phyloP scores from a whole-genome alignment of 1,140 invertebrate species.

The Bombus waltoni region DNA sequence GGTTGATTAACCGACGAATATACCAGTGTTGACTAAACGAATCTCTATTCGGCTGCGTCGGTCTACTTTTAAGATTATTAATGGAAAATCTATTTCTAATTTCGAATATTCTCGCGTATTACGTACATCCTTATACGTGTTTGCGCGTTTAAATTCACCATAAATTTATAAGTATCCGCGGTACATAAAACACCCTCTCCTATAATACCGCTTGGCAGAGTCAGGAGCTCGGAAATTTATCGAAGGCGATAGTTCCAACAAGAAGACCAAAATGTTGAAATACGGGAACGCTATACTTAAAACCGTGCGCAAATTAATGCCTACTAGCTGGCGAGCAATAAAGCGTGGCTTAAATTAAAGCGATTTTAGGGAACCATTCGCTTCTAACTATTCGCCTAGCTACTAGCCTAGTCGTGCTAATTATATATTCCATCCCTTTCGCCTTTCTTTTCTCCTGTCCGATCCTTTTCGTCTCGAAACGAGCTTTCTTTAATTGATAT shows the following conservation, averaged over 20 bases:
- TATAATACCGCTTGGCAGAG: neutral
- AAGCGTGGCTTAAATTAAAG: conserved; percentile 14
- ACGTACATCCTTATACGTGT: no score
- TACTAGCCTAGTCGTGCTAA: conserved; percentile 11
- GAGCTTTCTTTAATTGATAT: conserved; percentile 15
- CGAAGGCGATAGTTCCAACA: neutral
- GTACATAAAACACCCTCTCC: no score
- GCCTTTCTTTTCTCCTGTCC: neutral
- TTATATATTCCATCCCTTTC: conserved; percentile 20
- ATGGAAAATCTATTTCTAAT: no score
- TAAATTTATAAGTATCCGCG: no score
- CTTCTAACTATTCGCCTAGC: neutral
- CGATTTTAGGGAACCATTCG: conserved; percentile 29
- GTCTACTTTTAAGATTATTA: no score
- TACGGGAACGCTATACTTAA: neutral
- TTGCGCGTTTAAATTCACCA: no score
- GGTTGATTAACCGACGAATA: no score
- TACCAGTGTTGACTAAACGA: no score
- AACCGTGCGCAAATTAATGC: conserved; percentile 39
- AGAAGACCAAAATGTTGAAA: no score
- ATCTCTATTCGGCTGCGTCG: no score
- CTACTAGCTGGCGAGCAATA: conserved; percentile 13
- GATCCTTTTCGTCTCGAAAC: neutral
- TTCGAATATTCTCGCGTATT: no score
- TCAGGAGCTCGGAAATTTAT: neutral